Evolutionary conservation across 2,888 invertebrate genomes (phyloP).

Genomic region (Tinea semifulvella): DNA sequence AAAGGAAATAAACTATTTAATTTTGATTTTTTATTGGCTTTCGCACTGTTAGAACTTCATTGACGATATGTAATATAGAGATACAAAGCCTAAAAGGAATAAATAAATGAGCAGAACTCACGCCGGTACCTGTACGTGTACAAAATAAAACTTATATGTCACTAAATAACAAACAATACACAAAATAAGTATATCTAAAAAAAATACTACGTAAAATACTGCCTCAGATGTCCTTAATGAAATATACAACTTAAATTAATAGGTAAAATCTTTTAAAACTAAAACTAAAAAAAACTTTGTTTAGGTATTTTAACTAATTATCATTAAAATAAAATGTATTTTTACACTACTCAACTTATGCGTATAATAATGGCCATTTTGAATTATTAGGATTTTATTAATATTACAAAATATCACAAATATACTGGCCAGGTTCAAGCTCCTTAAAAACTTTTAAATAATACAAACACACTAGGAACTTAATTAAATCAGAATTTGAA

Average conservation of each 20-base stretch:
- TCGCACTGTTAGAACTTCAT: too few species aligned
- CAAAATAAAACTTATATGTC: constrained; percentile 9
- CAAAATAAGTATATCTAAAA: constrained; percentile 5
- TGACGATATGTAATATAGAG: too few species aligned
- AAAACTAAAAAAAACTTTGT: too few species aligned
- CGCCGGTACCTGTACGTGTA: too few species aligned
- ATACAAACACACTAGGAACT: constrained; percentile 10
- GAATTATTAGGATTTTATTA: not conserved
- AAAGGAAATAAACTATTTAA: too few species aligned
- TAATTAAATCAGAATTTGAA: too few species aligned
- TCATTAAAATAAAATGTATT: too few species aligned
- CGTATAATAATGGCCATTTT: constrained; percentile 5
- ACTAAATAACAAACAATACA: constrained; percentile 10
- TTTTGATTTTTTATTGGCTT: too few species aligned
- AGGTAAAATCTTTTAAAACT: not conserved
- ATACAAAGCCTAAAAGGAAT: too few species aligned
- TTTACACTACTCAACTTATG: too few species aligned
- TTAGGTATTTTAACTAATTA: too few species aligned
- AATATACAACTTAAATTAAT: constrained; percentile 10
- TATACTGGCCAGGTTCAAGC: not conserved
- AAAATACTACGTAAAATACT: constrained; percentile 47
- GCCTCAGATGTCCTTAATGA: constrained; percentile 53
- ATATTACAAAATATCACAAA: constrained; percentile 8
- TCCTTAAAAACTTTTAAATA: not conserved
- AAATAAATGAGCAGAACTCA: too few species aligned